Percentiles rank a stretch among this genome's conserved stretches.
Conservation (phyloP, 2,113 vertebrate species). For the Bucco capensis region DNA sequence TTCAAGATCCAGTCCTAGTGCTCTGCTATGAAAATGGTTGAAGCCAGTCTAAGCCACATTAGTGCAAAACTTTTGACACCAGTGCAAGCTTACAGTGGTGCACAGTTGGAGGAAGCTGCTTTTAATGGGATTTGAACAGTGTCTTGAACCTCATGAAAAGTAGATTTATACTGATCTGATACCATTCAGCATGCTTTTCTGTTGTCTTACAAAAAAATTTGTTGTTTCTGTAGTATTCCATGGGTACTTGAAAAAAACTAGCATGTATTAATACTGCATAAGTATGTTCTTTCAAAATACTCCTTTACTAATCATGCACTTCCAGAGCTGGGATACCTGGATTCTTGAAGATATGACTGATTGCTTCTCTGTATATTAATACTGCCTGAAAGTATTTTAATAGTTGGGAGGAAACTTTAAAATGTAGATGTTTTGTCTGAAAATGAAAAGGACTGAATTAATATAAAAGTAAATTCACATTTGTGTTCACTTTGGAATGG, state of each 20-base stretch:
- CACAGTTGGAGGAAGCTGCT: slow-evolving; percentile 14
- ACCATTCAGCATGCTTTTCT: slow-evolving; percentile 36
- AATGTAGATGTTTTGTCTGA: slow-evolving; percentile 25
- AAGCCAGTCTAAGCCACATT: not conserved
- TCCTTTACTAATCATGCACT: slow-evolving; percentile 25
- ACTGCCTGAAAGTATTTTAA: slow-evolving; percentile 39
- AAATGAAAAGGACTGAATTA: not conserved
- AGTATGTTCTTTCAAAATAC: slow-evolving; percentile 31
- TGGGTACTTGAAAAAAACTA: slow-evolving; percentile 55
- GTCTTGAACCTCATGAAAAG: slow-evolving; percentile 27
- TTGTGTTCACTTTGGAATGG: slow-evolving; percentile 39
- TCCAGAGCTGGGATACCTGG: slow-evolving; percentile 19
- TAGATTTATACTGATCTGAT: slow-evolving; percentile 19
- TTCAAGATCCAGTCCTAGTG: not conserved
- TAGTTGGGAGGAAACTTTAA: not conserved
- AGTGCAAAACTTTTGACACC: not conserved
- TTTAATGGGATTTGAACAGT: slow-evolving; percentile 8
- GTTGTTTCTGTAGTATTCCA: slow-evolving; percentile 26
- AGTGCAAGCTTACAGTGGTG: not conserved
- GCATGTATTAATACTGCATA: slow-evolving; percentile 55
- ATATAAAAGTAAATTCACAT: not conserved
- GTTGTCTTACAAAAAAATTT: not conserved
- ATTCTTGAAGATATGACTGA: slow-evolving; percentile 18
- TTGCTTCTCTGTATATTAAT: slow-evolving; percentile 41
- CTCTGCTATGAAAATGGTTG: not conserved